Conservation (phyloP, 2,113 vertebrate genomes). For the Myrmophylax atrothorax region DNA sequence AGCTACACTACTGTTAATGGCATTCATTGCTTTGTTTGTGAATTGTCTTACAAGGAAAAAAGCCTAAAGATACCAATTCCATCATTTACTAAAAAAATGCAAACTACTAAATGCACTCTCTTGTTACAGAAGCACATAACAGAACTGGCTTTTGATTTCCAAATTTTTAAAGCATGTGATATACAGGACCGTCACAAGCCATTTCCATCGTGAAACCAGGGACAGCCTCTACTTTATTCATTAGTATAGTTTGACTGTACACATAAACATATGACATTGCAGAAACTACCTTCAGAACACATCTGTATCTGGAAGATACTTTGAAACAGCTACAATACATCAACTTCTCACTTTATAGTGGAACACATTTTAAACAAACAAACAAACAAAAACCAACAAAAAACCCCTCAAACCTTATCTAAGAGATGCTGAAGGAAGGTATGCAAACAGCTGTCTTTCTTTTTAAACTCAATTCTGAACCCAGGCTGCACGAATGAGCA, state of each 20-base stretch:
- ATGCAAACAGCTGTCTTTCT: background rate
- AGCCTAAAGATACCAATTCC: background rate
- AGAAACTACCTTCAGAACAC: background rate
- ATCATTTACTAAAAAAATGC: background rate
- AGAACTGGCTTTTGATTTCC: background rate
- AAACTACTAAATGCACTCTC: background rate
- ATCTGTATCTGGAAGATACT: background rate
- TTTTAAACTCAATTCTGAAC: background rate
- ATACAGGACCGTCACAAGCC: background rate
- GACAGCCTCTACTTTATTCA: background rate
- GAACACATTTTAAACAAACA: background rate
- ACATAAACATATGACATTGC: background rate
- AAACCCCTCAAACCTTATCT: background rate
- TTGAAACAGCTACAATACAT: background rate
- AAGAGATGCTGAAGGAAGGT: background rate
- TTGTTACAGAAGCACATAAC: background rate
- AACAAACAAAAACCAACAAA: background rate
- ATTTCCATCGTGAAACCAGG: background rate
- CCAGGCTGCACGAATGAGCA: background rate
- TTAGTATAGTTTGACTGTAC: background rate
- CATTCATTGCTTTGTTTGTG: background rate
- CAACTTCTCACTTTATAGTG: background rate
- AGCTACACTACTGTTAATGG: background rate
- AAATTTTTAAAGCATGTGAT: background rate
- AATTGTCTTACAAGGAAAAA: background rate